phyloP scores from a whole-genome alignment of 2,113 vertebrate genomes.

The Saccopteryx bilineata region DNA sequence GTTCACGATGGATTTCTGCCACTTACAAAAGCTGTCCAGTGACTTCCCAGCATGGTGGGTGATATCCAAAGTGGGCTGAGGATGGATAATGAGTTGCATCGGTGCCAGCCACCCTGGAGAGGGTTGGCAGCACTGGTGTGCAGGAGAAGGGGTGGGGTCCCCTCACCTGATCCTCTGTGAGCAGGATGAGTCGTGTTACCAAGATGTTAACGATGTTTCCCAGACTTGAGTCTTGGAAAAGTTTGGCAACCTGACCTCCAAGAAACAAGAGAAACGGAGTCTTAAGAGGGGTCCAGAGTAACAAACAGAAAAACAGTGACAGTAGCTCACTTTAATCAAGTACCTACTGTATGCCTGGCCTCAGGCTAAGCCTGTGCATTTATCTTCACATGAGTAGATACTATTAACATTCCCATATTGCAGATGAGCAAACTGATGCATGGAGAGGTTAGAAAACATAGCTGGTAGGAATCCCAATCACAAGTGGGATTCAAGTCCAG shows the following conservation, averaged over 20 bases:
- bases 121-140: background rate
- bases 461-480: background rate
- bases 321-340: background rate
- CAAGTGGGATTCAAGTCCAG: background rate
- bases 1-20: constrained; percentile 98
- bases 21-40: constrained; percentile 99
- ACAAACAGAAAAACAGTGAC: background rate
- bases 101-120: background rate
- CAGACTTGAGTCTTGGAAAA: constrained; percentile 99
- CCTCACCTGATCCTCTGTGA: constrained; percentile 98
- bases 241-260: constrained; percentile 99
- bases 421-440: background rate
- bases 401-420: background rate
- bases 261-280: constrained; percentile 99
- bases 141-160: background rate
- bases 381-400: background rate
- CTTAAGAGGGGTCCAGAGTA: constrained; percentile 88
- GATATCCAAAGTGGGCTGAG: constrained; percentile 96
- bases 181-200: constrained; percentile 97
- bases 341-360: fast-evolving
- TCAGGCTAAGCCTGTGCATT: background rate
- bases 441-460: background rate
- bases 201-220: constrained; percentile 98
- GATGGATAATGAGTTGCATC: background rate
- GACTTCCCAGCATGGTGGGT: constrained; percentile 98